phyloP scores from a whole-genome alignment of 1,140 invertebrate species.

The Rhyacophila brunnea region DNA sequence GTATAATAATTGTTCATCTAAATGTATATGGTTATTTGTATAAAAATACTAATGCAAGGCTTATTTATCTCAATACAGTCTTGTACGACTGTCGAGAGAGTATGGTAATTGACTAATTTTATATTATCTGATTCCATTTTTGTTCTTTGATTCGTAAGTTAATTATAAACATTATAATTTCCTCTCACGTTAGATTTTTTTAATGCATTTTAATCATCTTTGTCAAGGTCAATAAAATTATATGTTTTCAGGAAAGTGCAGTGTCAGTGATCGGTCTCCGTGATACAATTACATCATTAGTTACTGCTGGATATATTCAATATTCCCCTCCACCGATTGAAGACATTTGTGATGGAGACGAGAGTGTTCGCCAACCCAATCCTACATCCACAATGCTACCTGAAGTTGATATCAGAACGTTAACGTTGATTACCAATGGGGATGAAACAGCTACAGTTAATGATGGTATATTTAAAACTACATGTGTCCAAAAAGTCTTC shows the following conservation, averaged over 20 bases:
- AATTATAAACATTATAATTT: slow-evolving; percentile 28
- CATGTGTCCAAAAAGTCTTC: too few species aligned
- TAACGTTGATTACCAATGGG: slow-evolving; percentile 39
- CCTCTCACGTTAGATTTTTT: slow-evolving; percentile 37
- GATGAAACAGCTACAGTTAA: slow-evolving; percentile 43
- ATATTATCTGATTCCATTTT: too few species aligned
- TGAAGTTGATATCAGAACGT: slow-evolving; percentile 47
- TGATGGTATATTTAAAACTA: too few species aligned
- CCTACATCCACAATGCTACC: slow-evolving; percentile 41
- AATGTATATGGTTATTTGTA: too few species aligned
- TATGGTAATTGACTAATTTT: too few species aligned
- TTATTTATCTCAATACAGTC: slow-evolving; percentile 42
- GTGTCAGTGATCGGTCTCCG: slow-evolving; percentile 44
- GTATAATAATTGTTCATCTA: too few species aligned
- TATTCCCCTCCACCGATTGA: slow-evolving; percentile 44
- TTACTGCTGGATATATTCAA: slow-evolving; percentile 49
- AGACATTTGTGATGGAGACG: slow-evolving; percentile 41
- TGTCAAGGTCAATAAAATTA: neutral
- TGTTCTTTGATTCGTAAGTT: too few species aligned
- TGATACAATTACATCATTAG: slow-evolving; percentile 49
- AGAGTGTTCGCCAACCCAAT: too few species aligned
- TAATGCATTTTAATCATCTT: neutral
- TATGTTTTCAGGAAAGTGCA: slow-evolving; percentile 45
- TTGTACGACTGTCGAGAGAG: too few species aligned
- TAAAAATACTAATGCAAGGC: too few species aligned